Base-by-base conservation (phyloP, 2,113 vertebrate species). In the Atherinomorus stipes region DNA sequence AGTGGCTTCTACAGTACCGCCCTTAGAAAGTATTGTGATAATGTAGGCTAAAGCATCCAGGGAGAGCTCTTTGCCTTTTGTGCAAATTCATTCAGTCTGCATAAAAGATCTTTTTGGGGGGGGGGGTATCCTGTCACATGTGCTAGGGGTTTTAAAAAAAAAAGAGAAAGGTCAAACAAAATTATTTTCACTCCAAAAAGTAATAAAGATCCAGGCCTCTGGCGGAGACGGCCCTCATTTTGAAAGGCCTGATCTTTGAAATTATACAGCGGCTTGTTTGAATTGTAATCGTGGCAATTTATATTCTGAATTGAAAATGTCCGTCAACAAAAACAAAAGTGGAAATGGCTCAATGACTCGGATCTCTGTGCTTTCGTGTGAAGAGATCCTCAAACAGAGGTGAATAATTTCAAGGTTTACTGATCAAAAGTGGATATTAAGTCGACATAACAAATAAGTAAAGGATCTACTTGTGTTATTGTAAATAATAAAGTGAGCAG, bases 21-120 rank as follows among this genome's bases (percentile, higher is more conserved):
- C 73, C 70, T 22, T 59, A 26, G 15, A 58, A 52, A 68, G 67
- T 63, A 81, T 84, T 80, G 81, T 85, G 37, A 64, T 49, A 78
- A 90, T 88, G 83, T 83, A 69, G 85, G 80, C 65, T 86, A 86
- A 77, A 76, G 73, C 62, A 64, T 87, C 38, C 60, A 49, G 21
- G 38, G 65, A 67, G 49, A 58, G 73, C 73, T 51, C 45, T 81
- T 74, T 19, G 19, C n/a, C 68, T 82, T 85, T 90, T 89, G 80
- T 90, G 45, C 49, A 38, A 57, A 65, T 51, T 74, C 84, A 71
- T 53, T 85, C 83, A 74, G 67, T 81, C 86, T 83, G 52, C 58
- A 66, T 73, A 45, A 61, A 34, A 83, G 60, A 58, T 77, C 72
- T 76, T n/a, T n/a, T n/a, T 61, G 37, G 71, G 74, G 66, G 75